Percentiles rank a stretch among this genome's conserved stretches.
phyloP scores from a whole-genome alignment of 2,797 vertebrate genomes.

The Carcharodon carcharias region DNA sequence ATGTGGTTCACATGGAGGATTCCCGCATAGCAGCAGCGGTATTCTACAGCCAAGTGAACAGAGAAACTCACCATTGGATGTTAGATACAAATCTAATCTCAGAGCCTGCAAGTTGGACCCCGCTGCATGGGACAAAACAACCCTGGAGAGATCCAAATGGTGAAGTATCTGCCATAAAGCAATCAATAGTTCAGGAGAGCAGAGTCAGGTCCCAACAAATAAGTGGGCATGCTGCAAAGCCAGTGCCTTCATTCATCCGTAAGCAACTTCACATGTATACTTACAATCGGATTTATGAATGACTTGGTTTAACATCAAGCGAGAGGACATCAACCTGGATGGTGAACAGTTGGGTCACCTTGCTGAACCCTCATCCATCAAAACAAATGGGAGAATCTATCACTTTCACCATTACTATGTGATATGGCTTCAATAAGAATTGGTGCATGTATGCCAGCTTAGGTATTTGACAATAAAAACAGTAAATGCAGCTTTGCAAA shows the following conservation, averaged over 20 bases:
- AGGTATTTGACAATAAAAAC: neutral
- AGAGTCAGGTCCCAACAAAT: neutral
- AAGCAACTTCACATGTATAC: too few relatives aligned
- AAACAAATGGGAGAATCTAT: neutral
- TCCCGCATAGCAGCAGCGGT: neutral
- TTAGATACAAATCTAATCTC: neutral
- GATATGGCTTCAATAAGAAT: neutral
- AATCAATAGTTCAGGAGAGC: neutral
- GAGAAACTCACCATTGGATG: neutral
- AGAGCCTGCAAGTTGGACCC: neutral
- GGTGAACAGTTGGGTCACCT: too few relatives aligned
- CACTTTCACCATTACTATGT: neutral
- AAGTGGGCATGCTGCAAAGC: neutral
- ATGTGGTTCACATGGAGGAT: neutral
- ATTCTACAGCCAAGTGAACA: neutral
- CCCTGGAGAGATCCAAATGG: neutral
- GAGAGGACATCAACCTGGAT: neutral
- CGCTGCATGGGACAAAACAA: neutral
- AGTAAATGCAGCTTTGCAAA: neutral
- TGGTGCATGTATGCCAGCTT: neutral
- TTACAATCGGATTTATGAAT: too few relatives aligned
- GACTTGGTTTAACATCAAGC: too few relatives aligned
- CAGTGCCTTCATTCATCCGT: neutral
- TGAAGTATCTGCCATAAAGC: neutral
- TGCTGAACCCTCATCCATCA: too few relatives aligned